Percentiles rank a stretch among this genome's conserved stretches.
These are phyloP conservation scores for Mobula birostris DNA, from an alignment of 2,113 vertebrate species.

Conservation along the genomic window DNA sequence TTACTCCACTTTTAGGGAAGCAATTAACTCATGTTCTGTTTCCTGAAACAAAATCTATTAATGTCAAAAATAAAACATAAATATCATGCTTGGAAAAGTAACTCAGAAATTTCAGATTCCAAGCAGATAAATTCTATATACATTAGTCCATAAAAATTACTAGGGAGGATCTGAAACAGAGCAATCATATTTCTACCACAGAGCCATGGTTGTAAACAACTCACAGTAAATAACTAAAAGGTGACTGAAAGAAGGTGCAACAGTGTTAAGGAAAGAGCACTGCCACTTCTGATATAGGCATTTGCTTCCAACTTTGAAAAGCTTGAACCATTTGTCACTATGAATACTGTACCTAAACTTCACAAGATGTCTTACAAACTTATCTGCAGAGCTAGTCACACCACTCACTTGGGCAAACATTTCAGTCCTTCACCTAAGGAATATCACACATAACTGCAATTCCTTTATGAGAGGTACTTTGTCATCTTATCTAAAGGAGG, in stretches of 20 bases:
- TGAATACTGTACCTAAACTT: slow-evolving; percentile 13
- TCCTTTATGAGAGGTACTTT: slow-evolving; percentile 30
- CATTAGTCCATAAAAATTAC: not conserved
- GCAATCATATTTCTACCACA: not conserved
- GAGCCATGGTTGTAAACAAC: not conserved
- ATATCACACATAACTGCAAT: slow-evolving; percentile 24
- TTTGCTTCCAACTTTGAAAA: slow-evolving; percentile 17
- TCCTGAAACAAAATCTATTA: not conserved
- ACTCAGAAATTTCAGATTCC: not conserved
- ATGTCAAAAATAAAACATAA: not conserved
- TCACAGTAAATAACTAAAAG: not conserved
- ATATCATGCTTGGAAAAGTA: not conserved
- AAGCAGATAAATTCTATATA: not conserved
- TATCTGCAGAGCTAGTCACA: slow-evolving; percentile 15
- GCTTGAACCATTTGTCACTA: not conserved
- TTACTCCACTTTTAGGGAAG: not conserved
- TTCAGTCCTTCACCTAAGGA: slow-evolving; percentile 11
- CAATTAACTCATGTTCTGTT: not conserved
- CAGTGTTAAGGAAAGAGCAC: not conserved
- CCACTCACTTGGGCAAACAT: slow-evolving; percentile 16
- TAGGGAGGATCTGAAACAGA: not conserved
- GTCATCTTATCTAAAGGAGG: slow-evolving; percentile 30
- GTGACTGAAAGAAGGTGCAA: not conserved
- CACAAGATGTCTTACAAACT: not conserved
- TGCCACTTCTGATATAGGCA: not conserved